Conservation (phyloP, 2,888 invertebrate genomes). For the Caenorhabditis wallacei region DNA sequence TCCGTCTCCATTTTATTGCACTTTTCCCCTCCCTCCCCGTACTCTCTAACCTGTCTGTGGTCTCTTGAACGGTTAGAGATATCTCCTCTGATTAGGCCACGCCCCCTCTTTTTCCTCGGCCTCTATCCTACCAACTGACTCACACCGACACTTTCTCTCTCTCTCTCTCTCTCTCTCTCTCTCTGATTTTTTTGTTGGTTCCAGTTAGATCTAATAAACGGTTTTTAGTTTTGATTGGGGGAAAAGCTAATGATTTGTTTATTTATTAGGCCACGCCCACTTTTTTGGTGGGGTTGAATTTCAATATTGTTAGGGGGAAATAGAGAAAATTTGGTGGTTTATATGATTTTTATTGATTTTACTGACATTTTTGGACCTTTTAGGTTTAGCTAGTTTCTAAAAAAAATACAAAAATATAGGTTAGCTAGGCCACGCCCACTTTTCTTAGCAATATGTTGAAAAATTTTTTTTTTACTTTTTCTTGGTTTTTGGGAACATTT, state of each 20-base stretch:
- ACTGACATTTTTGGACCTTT: too few species aligned
- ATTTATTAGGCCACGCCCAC: slow-evolving; percentile 22
- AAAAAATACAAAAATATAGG: too few species aligned
- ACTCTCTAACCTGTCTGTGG: neutral
- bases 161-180: neutral
- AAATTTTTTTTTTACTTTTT: too few species aligned
- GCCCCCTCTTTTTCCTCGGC: too few species aligned
- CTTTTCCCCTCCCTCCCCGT: neutral
- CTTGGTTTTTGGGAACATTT: too few species aligned
- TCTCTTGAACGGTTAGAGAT: neutral
- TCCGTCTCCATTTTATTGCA: slow-evolving; percentile 1
- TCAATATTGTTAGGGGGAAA: neutral
- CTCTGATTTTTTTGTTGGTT: neutral
- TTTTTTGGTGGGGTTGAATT: neutral
- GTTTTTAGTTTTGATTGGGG: too few species aligned
- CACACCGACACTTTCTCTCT: neutral
- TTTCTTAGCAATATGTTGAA: neutral
- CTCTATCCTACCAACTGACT: too few species aligned
- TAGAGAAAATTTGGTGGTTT: neutral
- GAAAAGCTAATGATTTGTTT: too few species aligned
- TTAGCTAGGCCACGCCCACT: neutral
- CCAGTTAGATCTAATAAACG: too few species aligned
- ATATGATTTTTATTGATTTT: neutral
- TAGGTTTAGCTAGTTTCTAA: too few species aligned
- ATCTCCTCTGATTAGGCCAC: slow-evolving; percentile 3